These are phyloP conservation scores for Montifringilla adamsi DNA, from an alignment of 2,113 vertebrate species.

Conservation along the genomic window DNA sequence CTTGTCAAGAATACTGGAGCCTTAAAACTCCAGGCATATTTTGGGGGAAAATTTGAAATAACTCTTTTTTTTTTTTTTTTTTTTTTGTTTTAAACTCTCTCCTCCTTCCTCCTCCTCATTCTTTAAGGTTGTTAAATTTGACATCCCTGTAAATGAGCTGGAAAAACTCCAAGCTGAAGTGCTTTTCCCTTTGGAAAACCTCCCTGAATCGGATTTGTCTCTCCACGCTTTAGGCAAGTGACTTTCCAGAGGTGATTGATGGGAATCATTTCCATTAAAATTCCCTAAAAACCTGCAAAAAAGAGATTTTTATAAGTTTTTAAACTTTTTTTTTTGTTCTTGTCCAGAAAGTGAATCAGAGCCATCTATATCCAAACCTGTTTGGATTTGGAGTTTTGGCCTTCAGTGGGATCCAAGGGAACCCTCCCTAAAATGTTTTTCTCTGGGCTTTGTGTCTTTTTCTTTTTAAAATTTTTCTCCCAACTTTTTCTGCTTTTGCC, in stretches of 20 bases:
- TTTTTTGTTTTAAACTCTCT: background rate
- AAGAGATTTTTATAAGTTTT: background rate
- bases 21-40: background rate
- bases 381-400: background rate
- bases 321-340: background rate
- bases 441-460: background rate
- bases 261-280: background rate
- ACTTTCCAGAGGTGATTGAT: conserved; percentile 3
- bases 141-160: conserved; percentile 53
- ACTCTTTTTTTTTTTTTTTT: background rate
- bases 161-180: conserved; percentile 20
- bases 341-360: background rate
- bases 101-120: background rate
- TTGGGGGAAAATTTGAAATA: background rate
- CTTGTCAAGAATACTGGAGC: background rate
- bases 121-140: conserved; percentile 34
- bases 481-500: background rate
- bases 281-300: background rate
- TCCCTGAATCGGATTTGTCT: background rate
- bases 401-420: background rate
- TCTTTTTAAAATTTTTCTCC: background rate
- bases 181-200: background rate
- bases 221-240: background rate
- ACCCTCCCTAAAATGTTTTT: background rate
- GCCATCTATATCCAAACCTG: accelerated